Base-by-base conservation (phyloP, 53 echinoderm and acorn worm genomes). In the Paracentrotus lividus region DNA sequence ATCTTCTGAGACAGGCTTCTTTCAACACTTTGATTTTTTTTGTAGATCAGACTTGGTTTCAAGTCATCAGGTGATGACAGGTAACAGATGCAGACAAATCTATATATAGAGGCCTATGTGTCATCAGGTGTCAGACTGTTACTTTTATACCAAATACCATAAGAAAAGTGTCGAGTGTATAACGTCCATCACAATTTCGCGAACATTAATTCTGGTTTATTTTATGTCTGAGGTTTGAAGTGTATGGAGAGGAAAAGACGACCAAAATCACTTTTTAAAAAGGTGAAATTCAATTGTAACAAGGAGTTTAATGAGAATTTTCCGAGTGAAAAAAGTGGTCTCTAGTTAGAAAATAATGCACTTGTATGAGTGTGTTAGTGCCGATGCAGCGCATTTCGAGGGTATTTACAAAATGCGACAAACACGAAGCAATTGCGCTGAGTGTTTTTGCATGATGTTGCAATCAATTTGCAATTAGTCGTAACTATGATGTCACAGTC, bases 21-120 rank as follows among this genome's bases (percentile, higher is more conserved):
- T 36, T 72, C 72, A 72, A 72, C 72, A 72, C 14, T 40, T 72
- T 40, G 72, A 72, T 72, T 38, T 38, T 16, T 20, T 72, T 72
- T 72, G 72, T 40, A 72, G 40, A 72, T 40, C 72, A 72, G 40
- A 72, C 72, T 72, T 40, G 72, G 72, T 72, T 38, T 72, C 72
- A 40, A 72, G 72, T 18, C 72, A 14, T 57, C 12, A 40, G 72
- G 72, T 32, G 72, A 72, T 40, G 72, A 72, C 72, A 72, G 72
- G 18, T 32, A 36, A 72, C 72, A 72, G 72, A 72, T 72, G 72
- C 40, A 8, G 72, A 18, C 21, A 72, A 72, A 72, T 72, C 72
- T 40, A 16, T 38, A 72, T 40, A 4, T 40, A 40, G 72, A 15
- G 3, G 20, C 72, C 72, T 40, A 64, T n/a, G 36, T 21, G 20